phyloP scores from a whole-genome alignment of 2,113 vertebrate genomes.

The Coturnix japonica region DNA sequence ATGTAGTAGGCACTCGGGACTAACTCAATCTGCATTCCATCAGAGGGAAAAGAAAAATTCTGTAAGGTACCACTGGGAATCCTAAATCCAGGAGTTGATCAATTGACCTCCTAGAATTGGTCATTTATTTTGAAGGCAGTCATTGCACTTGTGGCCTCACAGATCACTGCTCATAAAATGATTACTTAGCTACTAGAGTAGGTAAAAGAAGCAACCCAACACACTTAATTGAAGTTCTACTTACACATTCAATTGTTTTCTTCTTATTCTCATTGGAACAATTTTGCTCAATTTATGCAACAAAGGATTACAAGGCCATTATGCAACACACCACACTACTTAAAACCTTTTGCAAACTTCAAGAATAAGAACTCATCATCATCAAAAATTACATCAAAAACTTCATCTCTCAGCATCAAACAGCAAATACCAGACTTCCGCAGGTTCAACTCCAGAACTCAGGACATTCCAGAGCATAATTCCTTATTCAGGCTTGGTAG shows the following conservation, averaged over 20 bases:
- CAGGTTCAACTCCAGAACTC: not conserved
- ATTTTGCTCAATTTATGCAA: not conserved
- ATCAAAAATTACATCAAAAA: too few species aligned
- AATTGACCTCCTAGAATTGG: not conserved
- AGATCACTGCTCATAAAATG: not conserved
- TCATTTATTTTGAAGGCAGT: not conserved
- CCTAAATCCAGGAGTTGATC: not conserved
- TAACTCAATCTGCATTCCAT: not conserved
- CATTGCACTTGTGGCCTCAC: not conserved
- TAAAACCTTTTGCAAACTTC: not conserved
- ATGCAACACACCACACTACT: fast-evolving
- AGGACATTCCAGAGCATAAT: not conserved
- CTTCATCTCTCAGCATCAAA: not conserved
- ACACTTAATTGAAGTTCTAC: fast-evolving
- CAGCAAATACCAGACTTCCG: not conserved
- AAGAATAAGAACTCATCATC: too few species aligned
- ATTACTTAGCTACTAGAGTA: fast-evolving
- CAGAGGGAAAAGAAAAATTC: not conserved
- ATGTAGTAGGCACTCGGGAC: not conserved
- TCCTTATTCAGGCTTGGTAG: not conserved
- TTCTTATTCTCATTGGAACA: not conserved
- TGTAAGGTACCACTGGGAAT: not conserved
- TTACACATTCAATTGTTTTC: not conserved
- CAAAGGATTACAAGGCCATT: not conserved
- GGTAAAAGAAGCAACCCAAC: not conserved